phyloP scores from a whole-genome alignment of 2,797 vertebrate species.

The Cossypha caffra region DNA sequence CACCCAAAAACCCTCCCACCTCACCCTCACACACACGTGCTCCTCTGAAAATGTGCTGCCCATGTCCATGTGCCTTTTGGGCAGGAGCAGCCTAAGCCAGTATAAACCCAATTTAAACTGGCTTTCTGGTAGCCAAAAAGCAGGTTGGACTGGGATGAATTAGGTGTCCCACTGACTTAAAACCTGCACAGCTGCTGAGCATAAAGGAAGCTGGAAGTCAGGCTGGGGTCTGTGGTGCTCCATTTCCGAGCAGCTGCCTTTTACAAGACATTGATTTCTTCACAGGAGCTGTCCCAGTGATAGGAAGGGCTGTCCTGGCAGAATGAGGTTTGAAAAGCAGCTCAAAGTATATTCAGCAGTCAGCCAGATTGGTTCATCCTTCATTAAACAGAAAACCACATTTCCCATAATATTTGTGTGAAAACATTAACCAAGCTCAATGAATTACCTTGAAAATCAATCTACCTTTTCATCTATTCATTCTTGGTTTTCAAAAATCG shows the following conservation, averaged over 20 bases:
- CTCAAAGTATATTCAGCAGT: neutral
- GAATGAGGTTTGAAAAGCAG: neutral
- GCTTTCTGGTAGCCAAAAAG: neutral
- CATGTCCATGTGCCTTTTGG: rapidly evolving
- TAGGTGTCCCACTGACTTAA: neutral
- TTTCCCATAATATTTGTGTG: slow-evolving; percentile 18
- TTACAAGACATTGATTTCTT: neutral
- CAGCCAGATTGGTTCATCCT: neutral
- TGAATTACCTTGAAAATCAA: slow-evolving; percentile 40
- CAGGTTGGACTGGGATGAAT: neutral
- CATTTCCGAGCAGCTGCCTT: neutral
- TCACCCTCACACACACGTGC: rapidly evolving
- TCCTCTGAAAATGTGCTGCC: neutral
- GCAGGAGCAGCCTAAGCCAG: neutral
- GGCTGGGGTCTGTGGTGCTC: neutral
- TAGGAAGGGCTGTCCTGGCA: neutral
- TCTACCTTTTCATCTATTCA: slow-evolving; percentile 34
- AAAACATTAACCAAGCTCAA: neutral
- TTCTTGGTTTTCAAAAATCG: slow-evolving; percentile 32
- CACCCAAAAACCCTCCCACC: neutral
- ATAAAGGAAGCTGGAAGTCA: neutral
- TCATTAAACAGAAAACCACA: slow-evolving; percentile 12
- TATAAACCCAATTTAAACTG: neutral
- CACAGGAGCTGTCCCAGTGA: neutral
- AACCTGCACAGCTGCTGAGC: neutral